These are phyloP conservation scores for Tolypeutes matacus DNA, from an alignment of 2,797 vertebrate species.

Conservation along the genomic window DNA sequence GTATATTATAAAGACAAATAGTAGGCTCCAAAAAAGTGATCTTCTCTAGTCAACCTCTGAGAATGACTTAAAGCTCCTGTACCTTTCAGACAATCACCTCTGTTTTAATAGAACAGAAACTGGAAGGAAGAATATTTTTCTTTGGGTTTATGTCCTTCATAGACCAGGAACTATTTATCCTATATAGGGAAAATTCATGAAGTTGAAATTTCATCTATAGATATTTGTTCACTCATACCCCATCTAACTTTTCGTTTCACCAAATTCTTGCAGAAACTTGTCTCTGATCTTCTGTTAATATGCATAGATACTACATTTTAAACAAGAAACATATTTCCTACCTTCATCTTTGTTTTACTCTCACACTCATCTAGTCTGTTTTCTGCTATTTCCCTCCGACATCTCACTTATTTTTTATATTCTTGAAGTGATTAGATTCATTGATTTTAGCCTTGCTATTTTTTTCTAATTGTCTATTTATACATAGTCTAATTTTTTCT, in stretches of 20 bases:
- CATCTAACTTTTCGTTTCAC: background rate
- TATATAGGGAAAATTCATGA: background rate
- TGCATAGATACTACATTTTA: background rate
- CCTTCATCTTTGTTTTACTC: background rate
- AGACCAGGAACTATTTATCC: background rate
- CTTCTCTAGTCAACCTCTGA: background rate
- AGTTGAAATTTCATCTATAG: background rate
- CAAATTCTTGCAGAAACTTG: background rate
- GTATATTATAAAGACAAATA: background rate
- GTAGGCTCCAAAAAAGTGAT: background rate
- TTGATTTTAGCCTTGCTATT: background rate
- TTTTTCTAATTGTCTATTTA: background rate
- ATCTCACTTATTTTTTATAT: background rate
- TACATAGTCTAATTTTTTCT: background rate
- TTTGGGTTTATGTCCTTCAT: conserved; percentile 15
- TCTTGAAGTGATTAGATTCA: background rate
- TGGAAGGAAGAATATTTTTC: background rate
- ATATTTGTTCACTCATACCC: background rate
- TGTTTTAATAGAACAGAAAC: conserved; percentile 14
- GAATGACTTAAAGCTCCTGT: background rate
- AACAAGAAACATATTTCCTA: background rate
- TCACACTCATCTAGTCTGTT: background rate
- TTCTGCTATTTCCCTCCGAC: background rate
- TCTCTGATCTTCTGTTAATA: background rate
- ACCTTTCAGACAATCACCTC: background rate